Base-by-base conservation (phyloP, 1,140 invertebrate species). In the Pseudomyrmex cubaensis region DNA sequence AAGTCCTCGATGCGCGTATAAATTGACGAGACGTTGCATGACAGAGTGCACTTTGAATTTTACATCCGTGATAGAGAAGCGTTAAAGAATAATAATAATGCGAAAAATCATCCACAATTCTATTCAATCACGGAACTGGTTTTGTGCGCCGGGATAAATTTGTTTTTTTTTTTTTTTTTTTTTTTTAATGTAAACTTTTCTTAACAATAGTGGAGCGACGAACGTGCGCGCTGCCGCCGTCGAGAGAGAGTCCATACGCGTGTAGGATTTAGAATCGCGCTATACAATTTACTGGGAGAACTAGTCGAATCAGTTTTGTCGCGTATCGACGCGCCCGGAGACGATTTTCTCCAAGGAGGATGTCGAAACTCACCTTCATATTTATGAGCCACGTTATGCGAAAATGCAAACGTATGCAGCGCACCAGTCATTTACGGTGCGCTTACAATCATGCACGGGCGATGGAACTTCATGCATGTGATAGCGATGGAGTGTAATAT, bases 401-500 rank as follows among this genome's bases (percentile, higher is more conserved):
- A 70, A 84, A 84, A 84, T 80, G 83, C 83, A 84, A 84, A 80
- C 82, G 54, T 82, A 82, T 82, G 73, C 82, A 83, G 44, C 35
- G 35, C 72, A 59, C 73, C 25, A 83, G 82, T 83, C 82, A 83
- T 83, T 83, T 76, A 76, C 52, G 52, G 44, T 57, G 72, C 44
- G 54, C 73, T 77, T 48, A 57, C 73, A 76, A 83, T 83, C 82
- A 75, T 83, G 52, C 54, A 50, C 66, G 66, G 22, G 13, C 35
- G 72, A 82, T 76, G 61, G 78, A 75, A 82, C 72, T 82, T 64
- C 72, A 82, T 82, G 72, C 70, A 82, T 82, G 80, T 64, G 80
- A 75, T 82, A 64, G 44, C 66, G 54, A 80, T 80, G 61, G 76
- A 80, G 76, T 57, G 76, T 80, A 80, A 80, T 80, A 80, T 80